phyloP scores from a whole-genome alignment of 64 coral and sea anemone species.

The Stichodactyla mertensii region DNA sequence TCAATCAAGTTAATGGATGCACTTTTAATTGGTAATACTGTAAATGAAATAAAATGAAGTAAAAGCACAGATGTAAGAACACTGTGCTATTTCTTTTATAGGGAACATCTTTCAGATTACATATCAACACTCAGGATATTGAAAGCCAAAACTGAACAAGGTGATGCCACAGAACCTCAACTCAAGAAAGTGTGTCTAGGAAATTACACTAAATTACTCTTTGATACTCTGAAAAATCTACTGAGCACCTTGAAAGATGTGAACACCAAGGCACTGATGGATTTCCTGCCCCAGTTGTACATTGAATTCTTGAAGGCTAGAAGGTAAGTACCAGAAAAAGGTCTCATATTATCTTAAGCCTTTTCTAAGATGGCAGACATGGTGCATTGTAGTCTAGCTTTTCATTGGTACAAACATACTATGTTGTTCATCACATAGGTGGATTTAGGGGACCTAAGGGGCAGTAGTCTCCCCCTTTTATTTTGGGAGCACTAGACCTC shows the following conservation, averaged over 20 bases:
- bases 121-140: background rate
- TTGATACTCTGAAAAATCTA: slow-evolving; percentile 35
- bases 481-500: too few relatives aligned
- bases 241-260: background rate
- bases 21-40: too few relatives aligned
- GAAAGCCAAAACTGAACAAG: background rate
- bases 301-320: slow-evolving; percentile 5
- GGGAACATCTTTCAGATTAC: slow-evolving; percentile 49
- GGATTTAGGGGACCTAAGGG: too few relatives aligned
- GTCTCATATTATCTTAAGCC: background rate
- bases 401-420: too few relatives aligned
- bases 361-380: too few relatives aligned
- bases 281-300: slow-evolving; percentile 12
- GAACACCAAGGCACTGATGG: background rate
- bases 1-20: too few relatives aligned
- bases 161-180: slow-evolving; percentile 8
- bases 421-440: too few relatives aligned
- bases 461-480: too few relatives aligned
- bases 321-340: background rate
- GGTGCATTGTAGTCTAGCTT: too few relatives aligned
- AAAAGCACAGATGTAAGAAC: too few relatives aligned
- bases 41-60: too few relatives aligned
- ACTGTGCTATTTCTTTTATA: background rate
- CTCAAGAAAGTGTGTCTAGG: slow-evolving; percentile 24
- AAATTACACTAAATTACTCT: slow-evolving; percentile 40